phyloP scores from a whole-genome alignment of 53 echinoderm and acorn worm species.

The Antedon mediterranea region DNA sequence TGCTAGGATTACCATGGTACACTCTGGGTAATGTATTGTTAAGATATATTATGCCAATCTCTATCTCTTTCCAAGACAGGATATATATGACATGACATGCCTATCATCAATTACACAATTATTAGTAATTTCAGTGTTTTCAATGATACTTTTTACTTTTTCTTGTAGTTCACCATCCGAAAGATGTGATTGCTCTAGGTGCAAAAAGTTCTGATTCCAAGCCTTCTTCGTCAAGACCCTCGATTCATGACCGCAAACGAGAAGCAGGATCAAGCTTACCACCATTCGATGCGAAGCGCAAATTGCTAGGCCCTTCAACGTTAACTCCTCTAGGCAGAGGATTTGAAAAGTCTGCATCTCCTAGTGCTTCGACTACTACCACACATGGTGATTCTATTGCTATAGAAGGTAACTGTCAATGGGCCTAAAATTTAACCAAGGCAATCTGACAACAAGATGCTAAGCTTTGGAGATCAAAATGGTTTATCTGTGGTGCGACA shows the following conservation, averaged over 20 bases:
- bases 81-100: no score
- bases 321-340: neutral
- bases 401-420: neutral
- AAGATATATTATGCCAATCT: no score
- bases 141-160: neutral
- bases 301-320: neutral
- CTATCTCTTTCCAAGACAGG: no score
- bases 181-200: neutral
- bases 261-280: neutral
- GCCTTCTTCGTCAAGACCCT: neutral
- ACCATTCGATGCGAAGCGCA: neutral
- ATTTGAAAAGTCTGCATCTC: neutral
- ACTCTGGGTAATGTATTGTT: no score
- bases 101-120: no score
- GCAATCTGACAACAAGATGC: no score
- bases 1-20: no score
- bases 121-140: no score
- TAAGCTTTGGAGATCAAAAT: no score
- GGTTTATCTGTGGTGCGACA: no score
- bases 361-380: neutral
- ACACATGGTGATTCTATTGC: neutral
- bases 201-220: neutral
- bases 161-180: neutral
- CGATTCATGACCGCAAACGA: neutral
- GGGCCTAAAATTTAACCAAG: no score